phyloP scores from a whole-genome alignment of 2,113 vertebrate genomes.

The Scomber japonicus region DNA sequence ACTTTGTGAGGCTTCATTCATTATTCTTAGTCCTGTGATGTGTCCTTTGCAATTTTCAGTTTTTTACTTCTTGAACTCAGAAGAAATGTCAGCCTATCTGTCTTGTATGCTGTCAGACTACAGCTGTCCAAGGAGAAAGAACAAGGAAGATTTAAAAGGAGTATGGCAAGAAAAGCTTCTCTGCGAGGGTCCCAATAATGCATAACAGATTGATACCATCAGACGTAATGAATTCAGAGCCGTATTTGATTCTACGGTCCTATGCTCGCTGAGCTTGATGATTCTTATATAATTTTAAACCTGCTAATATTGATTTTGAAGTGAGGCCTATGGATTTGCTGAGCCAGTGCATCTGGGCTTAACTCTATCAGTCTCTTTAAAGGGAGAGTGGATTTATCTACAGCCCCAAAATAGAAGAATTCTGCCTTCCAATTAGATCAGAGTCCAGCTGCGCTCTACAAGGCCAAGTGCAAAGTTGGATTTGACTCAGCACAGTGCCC shows the following conservation, averaged over 20 bases:
- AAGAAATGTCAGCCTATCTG: background rate
- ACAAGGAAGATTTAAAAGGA: conserved; percentile 31
- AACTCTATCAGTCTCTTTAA: conserved; percentile 69
- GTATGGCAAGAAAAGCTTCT: conserved; percentile 8
- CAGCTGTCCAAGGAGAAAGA: background rate
- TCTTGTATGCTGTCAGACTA: background rate
- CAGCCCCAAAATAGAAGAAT: conserved; percentile 33
- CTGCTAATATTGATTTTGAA: conserved; percentile 72
- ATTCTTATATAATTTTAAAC: conserved; percentile 74
- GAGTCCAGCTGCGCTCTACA: conserved; percentile 27
- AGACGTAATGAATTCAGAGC: conserved; percentile 68
- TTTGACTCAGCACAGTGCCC: background rate
- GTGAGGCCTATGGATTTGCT: conserved; percentile 65
- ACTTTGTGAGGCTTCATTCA: background rate
- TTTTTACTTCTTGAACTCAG: conserved; percentile 12
- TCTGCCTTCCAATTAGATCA: conserved; percentile 59
- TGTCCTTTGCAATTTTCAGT: background rate
- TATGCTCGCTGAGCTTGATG: conserved; percentile 51
- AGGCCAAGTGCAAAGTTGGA: conserved; percentile 4
- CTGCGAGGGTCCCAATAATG: conserved; percentile 19
- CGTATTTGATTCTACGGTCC: conserved; percentile 45
- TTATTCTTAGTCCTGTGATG: background rate
- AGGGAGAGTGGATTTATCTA: conserved; percentile 66
- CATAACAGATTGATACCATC: conserved; percentile 58
- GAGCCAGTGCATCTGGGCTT: conserved; percentile 73